Evolutionary conservation across 2,113 vertebrate species (phyloP).

Genomic region (Potamarius usumacintae): DNA sequence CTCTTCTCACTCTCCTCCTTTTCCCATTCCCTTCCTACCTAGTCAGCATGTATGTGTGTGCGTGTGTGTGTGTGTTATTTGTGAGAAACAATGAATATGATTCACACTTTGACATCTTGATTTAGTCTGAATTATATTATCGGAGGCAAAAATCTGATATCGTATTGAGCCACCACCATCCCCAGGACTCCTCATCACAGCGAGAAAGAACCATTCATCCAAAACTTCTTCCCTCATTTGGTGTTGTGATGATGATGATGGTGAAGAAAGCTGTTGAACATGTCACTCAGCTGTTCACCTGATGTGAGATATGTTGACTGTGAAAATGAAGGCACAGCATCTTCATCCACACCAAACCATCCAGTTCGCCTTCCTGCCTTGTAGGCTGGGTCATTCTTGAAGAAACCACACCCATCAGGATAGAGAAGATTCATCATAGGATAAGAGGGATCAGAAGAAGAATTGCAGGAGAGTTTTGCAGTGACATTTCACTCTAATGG

Average conservation of each 20-base stretch:
- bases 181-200: not conserved
- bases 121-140: not conserved
- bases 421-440: too few relatives aligned
- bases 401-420: too few relatives aligned
- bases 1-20: not conserved
- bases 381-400: too few relatives aligned
- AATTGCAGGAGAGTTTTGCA: too few relatives aligned
- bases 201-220: not conserved
- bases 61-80: not conserved
- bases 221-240: not conserved
- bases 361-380: too few relatives aligned
- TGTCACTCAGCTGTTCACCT: not conserved
- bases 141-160: not conserved
- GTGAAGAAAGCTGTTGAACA: not conserved
- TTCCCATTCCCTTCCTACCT: not conserved
- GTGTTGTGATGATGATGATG: not conserved
- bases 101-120: not conserved
- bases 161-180: not conserved
- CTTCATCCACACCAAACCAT: not conserved
- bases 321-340: not conserved
- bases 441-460: too few relatives aligned
- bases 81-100: not conserved
- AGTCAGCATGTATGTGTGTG: not conserved
- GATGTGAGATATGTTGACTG: not conserved
- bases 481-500: too few relatives aligned